Base-by-base conservation (phyloP, 2,888 invertebrate species). In the Ceramica pisi region DNA sequence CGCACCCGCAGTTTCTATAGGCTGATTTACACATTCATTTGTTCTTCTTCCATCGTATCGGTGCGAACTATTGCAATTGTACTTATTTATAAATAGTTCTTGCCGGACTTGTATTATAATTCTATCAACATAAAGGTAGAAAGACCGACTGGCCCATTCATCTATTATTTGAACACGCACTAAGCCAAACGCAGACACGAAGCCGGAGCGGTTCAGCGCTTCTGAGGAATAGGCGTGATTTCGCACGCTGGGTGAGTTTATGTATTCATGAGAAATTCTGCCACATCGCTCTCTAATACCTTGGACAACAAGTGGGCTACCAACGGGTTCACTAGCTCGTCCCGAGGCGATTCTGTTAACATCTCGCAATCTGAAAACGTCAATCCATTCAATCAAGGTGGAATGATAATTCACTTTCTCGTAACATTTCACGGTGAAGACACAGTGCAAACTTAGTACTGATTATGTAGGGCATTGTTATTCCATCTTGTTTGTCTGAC, bases 1-100 rank as follows among this genome's bases (percentile, higher is more conserved):
- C 53, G 23, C 26, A 55, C 14, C 65, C 64, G n/a, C 23, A 41
- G 46, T 71, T 10, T 38, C 19, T 38, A 21, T 53, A 35, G 1
- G 14, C 14, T n/a, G 6, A 73, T 73, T 53, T 63, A 46, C 38
- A 46, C 16, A 26, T 19, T 53, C 1, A 63, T 64, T 73, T 74
- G 12, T 38, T 73, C 7, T 44, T 53, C 31, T 50, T 35, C 14
- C 12, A 16, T 38, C 8, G 19, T 41, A 57, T 50, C 10, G 41
- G 8, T 7, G 56, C 21, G 4, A 44, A n/a, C 14, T 26, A 19
- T 57, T 71, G 7, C 21, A 38, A 9, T 50, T 7, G 14, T 41
- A 6, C 31, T 6, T 31, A 8, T 38, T 21, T 26, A 19, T 31
- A 26, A 70, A 55, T 41, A 41, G 9, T 51, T 51, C 23, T 72